Evolutionary conservation across 2,888 invertebrate genomes (phyloP).

Genomic region (Cantharis rustica): DNA sequence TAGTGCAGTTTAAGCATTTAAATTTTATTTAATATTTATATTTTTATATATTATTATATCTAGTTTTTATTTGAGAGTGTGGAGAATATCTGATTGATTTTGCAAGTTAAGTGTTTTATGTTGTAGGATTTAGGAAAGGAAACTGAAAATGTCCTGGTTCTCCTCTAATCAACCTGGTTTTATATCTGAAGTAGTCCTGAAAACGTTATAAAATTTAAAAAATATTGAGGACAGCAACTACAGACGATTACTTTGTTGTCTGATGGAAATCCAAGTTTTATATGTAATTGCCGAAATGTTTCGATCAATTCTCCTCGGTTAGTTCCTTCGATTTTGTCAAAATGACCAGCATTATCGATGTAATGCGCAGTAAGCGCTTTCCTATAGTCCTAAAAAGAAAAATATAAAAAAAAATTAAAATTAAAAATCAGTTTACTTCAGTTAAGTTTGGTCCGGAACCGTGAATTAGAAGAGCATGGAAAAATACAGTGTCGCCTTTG

Average conservation of each 20-base stretch:
- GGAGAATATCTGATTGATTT: not conserved
- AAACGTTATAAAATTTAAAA: not conserved
- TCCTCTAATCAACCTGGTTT: conserved; percentile 50
- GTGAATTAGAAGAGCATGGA: conserved; percentile 85
- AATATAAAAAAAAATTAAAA: not conserved
- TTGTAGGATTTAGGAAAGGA: not conserved
- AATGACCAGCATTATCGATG: conserved; percentile 70
- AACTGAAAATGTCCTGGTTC: conserved; percentile 49
- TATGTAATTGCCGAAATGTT: conserved; percentile 60
- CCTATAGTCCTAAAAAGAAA: conserved; percentile 62
- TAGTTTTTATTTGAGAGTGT: not conserved
- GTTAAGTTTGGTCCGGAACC: conserved; percentile 82
- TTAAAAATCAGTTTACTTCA: conserved; percentile 54
- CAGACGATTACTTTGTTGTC: not conserved
- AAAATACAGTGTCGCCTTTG: conserved; percentile 85
- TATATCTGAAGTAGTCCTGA: conserved; percentile 27
- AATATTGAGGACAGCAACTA: not conserved
- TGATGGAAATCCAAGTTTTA: not conserved
- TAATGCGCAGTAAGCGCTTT: conserved; percentile 86
- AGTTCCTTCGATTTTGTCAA: conserved; percentile 70
- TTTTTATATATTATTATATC: too few relatives aligned
- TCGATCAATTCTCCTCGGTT: conserved; percentile 65
- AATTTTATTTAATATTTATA: too few relatives aligned
- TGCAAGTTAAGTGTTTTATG: not conserved
- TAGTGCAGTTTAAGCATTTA: too few relatives aligned